Evolutionary conservation across 2,797 vertebrate genomes (phyloP).

Genomic region (Myiotriccus ornatus): DNA sequence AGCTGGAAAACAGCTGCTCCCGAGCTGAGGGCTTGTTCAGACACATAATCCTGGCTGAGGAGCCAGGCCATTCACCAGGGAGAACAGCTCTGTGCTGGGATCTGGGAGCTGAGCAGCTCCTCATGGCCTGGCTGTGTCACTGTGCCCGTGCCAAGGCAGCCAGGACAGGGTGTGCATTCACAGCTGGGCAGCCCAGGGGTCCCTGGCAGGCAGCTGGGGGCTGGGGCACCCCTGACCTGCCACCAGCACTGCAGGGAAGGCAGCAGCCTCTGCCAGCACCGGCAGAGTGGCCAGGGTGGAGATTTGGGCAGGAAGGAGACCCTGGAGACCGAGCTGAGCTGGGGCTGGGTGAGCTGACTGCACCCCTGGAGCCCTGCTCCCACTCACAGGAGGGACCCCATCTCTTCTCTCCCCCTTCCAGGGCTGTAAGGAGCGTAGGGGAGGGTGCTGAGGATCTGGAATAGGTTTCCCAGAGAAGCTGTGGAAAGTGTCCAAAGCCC

Average conservation of each 20-base stretch:
- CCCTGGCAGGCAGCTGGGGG: neutral
- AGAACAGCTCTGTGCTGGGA: neutral
- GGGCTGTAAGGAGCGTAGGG: neutral
- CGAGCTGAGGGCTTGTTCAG: conserved; percentile 36
- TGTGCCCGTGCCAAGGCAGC: neutral
- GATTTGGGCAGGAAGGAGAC: neutral
- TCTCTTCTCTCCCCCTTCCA: neutral
- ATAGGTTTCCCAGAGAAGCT: fast-evolving
- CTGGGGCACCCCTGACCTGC: neutral
- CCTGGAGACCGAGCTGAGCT: neutral
- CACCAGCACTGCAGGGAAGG: neutral
- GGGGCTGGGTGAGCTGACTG: neutral
- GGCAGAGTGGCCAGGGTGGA: neutral
- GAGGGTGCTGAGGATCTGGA: neutral
- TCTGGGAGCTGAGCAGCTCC: neutral
- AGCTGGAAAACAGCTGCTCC: conserved; percentile 51
- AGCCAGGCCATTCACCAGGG: neutral
- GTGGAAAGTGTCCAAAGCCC: fast-evolving
- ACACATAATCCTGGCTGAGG: conserved; percentile 16
- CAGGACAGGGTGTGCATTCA: neutral
- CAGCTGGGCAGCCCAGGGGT: neutral
- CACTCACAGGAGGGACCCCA: fast-evolving
- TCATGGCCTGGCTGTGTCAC: neutral
- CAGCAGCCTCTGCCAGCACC: neutral
- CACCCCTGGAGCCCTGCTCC: neutral